Percentiles rank a stretch among this genome's conserved stretches.
Evolutionary conservation across 2,113 vertebrate genomes (phyloP).

Genomic region (Cranoglanis bouderius): DNA sequence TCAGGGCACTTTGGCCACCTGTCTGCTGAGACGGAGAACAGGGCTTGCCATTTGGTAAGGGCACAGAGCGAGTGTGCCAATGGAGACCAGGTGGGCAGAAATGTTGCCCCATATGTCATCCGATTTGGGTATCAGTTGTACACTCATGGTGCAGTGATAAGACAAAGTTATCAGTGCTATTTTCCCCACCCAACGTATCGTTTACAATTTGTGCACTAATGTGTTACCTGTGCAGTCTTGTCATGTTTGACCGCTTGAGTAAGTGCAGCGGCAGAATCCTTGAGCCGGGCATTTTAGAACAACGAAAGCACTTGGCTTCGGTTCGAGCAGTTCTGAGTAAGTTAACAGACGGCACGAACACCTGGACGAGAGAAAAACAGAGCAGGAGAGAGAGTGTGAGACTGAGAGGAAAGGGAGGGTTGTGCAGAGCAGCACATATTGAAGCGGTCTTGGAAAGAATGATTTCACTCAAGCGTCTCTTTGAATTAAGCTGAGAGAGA

Average conservation of each 20-base stretch:
- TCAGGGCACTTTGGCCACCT: conserved; percentile 64
- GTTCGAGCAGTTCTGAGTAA: conserved; percentile 51
- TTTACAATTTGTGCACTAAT: conserved; percentile 18
- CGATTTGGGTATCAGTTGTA: conserved; percentile 50
- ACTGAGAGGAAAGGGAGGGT: conserved; percentile 41
- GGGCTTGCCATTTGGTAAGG: conserved; percentile 54
- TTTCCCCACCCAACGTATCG: background rate
- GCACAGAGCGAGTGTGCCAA: conserved; percentile 52
- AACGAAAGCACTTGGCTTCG: conserved; percentile 56
- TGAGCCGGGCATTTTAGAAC: conserved; percentile 45
- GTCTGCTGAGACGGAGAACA: conserved; percentile 59
- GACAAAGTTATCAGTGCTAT: conserved; percentile 34
- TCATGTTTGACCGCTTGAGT: conserved; percentile 35
- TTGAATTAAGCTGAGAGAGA: conserved; percentile 54
- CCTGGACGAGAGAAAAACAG: conserved; percentile 52
- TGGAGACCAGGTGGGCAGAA: conserved; percentile 62
- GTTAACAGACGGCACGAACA: conserved; percentile 57
- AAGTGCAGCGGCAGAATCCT: conserved; percentile 38
- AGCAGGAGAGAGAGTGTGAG: conserved; percentile 52
- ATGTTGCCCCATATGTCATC: conserved; percentile 63
- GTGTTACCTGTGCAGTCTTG: conserved; percentile 21
- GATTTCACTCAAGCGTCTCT: conserved; percentile 59
- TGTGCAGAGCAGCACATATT: conserved; percentile 38
- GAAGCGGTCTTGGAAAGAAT: conserved; percentile 45
- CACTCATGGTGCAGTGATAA: conserved; percentile 23